Evolutionary conservation across 2,113 vertebrate genomes (phyloP).

Genomic region (Cheilinus undulatus): DNA sequence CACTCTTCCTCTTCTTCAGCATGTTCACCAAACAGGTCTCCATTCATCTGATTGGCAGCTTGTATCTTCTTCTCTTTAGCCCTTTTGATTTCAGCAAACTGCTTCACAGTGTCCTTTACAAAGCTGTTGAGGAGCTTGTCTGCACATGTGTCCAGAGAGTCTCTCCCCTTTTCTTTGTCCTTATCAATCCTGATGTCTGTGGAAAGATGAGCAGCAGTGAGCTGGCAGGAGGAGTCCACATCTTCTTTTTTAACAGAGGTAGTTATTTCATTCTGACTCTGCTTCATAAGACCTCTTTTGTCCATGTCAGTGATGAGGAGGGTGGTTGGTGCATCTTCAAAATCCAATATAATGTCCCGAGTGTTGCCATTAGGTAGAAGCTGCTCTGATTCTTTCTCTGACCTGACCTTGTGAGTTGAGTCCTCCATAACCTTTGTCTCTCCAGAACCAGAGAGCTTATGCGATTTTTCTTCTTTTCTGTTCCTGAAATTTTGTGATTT

Average conservation of each 20-base stretch:
- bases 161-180: conserved; percentile 40
- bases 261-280: conserved; percentile 64
- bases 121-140: conserved; percentile 88
- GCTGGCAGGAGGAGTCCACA: conserved; percentile 77
- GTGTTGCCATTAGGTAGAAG: conserved; percentile 56
- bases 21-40: conserved; percentile 42
- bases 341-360: conserved; percentile 60
- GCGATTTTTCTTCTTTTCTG: conserved; percentile 61
- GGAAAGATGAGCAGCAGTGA: conserved; percentile 41
- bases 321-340: conserved; percentile 51
- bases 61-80: conserved; percentile 89
- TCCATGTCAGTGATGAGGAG: conserved; percentile 63
- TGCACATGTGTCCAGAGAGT: conserved; percentile 84
- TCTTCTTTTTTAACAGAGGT: conserved; percentile 85
- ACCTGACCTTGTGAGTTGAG: conserved; percentile 34
- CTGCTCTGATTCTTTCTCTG: conserved; percentile 41
- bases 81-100: conserved; percentile 90
- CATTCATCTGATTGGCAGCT: conserved; percentile 74
- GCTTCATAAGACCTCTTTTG: conserved; percentile 20
- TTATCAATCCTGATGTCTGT: conserved; percentile 54
- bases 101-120: conserved; percentile 87
- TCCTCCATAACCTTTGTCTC: conserved; percentile 62
- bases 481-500: conserved; percentile 43
- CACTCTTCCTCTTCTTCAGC: conserved; percentile 57
- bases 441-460: conserved; percentile 54